Percentiles rank a stretch among this genome's conserved stretches.
Conservation (phyloP, 2,113 vertebrate species). For the Lepus timidus region DNA sequence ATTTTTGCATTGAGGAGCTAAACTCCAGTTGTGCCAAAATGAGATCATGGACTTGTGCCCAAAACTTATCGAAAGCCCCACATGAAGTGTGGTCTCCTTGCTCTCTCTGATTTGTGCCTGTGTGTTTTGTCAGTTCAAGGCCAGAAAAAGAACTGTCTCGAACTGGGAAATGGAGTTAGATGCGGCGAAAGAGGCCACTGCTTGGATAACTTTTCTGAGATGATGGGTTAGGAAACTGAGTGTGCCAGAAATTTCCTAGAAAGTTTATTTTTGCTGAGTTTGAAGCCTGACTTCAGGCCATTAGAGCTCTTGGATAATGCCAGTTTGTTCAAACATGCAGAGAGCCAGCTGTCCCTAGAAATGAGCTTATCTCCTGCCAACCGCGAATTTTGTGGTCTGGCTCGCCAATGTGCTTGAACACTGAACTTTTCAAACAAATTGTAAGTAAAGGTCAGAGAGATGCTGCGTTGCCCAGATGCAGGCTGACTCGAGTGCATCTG, state of each 20-base stretch:
- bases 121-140: background rate
- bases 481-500: background rate
- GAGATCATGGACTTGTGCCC: slow-evolving; percentile 10
- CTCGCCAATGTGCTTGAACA: slow-evolving; percentile 8
- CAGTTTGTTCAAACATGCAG: slow-evolving; percentile 76
- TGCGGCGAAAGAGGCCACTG: slow-evolving; percentile 22
- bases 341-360: slow-evolving; percentile 78
- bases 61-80: background rate
- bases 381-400: slow-evolving; percentile 76
- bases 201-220: slow-evolving; percentile 61
- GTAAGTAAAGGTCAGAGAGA: slow-evolving; percentile 51
- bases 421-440: slow-evolving; percentile 63
- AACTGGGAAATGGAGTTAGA: background rate
- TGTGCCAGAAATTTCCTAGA: slow-evolving; percentile 80
- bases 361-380: slow-evolving; percentile 72
- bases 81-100: background rate
- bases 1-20: background rate
- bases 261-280: slow-evolving; percentile 81
- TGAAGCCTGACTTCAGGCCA: slow-evolving; percentile 73
- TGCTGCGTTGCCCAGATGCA: background rate
- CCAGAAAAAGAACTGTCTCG: background rate
- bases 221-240: slow-evolving; percentile 72
- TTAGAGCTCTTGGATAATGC: slow-evolving; percentile 74
- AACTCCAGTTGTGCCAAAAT: background rate
- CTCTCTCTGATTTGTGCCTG: background rate